A percentile compares a stretch with the other conserved stretches of the same genome.
These are phyloP conservation scores for Cecidostiba fungosa DNA, from an alignment of 2,888 invertebrate genomes.

Conservation along the genomic window DNA sequence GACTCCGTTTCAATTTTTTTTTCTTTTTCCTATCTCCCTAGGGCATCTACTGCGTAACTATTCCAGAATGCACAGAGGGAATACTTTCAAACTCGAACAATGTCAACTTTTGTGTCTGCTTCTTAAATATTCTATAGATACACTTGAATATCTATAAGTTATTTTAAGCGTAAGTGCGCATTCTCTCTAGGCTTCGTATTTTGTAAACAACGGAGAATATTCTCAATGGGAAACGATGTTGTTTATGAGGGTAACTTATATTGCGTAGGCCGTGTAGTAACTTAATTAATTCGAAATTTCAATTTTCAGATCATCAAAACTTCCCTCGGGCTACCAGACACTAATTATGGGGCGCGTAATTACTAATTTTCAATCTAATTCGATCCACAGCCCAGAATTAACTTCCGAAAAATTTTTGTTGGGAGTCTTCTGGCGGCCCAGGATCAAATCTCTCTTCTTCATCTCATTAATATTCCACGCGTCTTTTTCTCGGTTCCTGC, in stretches of 20 bases:
- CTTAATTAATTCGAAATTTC: neutral
- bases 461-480: constrained; percentile 40
- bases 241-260: neutral
- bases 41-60: neutral
- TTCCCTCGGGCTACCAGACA: neutral
- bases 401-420: neutral
- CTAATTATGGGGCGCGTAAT: neutral
- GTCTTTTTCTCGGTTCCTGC: constrained; percentile 25
- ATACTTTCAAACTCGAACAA: neutral
- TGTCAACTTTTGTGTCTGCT: neutral
- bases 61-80: neutral
- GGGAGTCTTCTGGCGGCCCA: neutral
- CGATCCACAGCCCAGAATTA: neutral
- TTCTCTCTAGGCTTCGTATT: neutral
- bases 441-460: constrained; percentile 29
- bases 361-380: neutral
- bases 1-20: constrained; percentile 34
- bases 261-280: neutral
- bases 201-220: neutral
- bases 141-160: too few relatives aligned
- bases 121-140: neutral
- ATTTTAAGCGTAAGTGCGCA: too few relatives aligned
- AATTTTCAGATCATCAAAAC: neutral
- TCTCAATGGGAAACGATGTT: neutral
- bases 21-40: neutral